Percentiles rank a stretch among this genome's conserved stretches.
Conservation (phyloP, 2,888 invertebrate genomes). For the Spodoptera exigua region DNA sequence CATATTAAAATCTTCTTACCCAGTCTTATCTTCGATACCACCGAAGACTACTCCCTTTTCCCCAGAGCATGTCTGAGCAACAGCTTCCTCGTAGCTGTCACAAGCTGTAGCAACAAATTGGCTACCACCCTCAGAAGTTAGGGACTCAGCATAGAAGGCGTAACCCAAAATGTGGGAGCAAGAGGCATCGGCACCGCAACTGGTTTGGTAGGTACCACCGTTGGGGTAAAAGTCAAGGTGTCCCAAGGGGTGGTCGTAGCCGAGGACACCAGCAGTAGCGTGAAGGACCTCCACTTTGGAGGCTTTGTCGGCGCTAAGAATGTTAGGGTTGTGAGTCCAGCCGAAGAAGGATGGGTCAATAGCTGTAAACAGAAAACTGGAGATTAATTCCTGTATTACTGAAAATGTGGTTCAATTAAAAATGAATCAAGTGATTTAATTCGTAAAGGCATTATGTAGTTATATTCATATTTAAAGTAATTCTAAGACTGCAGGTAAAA, state of each 20-base stretch:
- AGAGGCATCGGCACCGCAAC: constrained; percentile 66
- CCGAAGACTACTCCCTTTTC: constrained; percentile 71
- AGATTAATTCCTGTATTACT: not conserved
- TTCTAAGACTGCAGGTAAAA: no score
- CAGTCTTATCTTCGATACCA: constrained; percentile 67
- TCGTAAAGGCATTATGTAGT: no score
- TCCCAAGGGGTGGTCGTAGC: constrained; percentile 81
- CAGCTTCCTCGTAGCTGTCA: constrained; percentile 69
- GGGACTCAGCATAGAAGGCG: constrained; percentile 79
- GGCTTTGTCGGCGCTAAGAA: constrained; percentile 72
- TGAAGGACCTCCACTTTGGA: constrained; percentile 80
- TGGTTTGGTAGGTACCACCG: constrained; percentile 75
- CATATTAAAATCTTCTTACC: constrained; percentile 60
- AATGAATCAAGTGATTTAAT: no score
- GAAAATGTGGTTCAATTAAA: no score
- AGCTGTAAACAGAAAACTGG: constrained; percentile 63
- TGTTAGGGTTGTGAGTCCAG: constrained; percentile 80
- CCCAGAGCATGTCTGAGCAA: constrained; percentile 67
- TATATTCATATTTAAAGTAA: no score
- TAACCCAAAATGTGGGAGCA: constrained; percentile 77
- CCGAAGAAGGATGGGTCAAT: constrained; percentile 82
- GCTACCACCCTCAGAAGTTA: constrained; percentile 58
- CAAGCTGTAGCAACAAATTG: constrained; percentile 79
- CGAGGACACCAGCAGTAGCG: constrained; percentile 72
- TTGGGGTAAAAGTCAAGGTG: constrained; percentile 82